These are phyloP conservation scores for Carcharodon carcharias DNA, from an alignment of 2,797 vertebrate genomes.

Conservation along the genomic window DNA sequence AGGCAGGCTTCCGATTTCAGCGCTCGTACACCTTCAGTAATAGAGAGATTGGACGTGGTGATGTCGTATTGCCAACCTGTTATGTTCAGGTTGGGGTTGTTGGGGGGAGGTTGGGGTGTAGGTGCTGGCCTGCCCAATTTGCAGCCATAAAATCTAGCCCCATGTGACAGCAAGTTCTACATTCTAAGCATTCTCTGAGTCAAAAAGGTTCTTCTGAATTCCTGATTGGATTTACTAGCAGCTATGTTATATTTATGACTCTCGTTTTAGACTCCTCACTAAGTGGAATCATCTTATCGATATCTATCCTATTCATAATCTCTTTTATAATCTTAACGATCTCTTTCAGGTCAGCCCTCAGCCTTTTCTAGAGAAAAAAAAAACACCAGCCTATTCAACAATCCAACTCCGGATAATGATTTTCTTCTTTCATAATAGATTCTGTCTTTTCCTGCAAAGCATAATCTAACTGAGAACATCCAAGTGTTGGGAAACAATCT, in stretches of 20 bases:
- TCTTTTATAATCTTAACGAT: neutral
- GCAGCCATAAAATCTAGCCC: too few species aligned
- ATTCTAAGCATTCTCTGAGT: neutral
- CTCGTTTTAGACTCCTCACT: too few species aligned
- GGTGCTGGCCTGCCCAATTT: neutral
- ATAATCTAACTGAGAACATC: neutral
- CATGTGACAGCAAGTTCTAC: neutral
- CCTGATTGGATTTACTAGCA: neutral
- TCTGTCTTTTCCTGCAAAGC: neutral
- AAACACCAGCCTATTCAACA: neutral
- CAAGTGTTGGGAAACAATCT: conserved; percentile 13
- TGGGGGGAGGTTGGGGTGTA: too few species aligned
- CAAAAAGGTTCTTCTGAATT: neutral
- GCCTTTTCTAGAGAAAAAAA: neutral
- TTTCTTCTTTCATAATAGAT: neutral
- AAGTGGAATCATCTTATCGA: neutral
- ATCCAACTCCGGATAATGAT: neutral
- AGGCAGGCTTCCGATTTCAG: too few species aligned
- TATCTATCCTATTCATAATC: neutral
- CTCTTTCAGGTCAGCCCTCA: neutral
- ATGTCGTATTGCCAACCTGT: too few species aligned
- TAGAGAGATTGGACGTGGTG: too few species aligned
- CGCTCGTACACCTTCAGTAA: too few species aligned
- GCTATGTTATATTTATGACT: too few species aligned
- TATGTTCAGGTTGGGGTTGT: too few species aligned